Evolutionary conservation across 2,888 invertebrate genomes (phyloP), one percentile per base, ranked within the genome.

Genomic region (Ramazzottius varieornatus): DNA sequence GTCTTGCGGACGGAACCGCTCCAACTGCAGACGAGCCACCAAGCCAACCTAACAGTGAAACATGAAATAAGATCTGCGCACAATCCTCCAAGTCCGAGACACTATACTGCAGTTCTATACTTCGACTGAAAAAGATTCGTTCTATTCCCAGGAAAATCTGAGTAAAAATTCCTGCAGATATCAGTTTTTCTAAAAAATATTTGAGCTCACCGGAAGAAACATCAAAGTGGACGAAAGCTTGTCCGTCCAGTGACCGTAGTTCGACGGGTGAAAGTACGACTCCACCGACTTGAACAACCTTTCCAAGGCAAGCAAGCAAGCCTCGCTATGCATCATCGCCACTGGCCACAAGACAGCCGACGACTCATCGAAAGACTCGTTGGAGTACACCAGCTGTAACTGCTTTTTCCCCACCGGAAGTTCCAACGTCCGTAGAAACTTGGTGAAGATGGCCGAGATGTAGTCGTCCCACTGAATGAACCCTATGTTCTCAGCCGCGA

Each of bases 211-310:
- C 16, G 54, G 54, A 29, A 54, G 13, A 24, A 54, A 54, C 54
- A 54, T 54, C n/a, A 54, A 24, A 24, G 54, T 54, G n/a, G 20
- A 29, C 16, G n/a, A 24, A 24, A 54, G 54, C 29, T 54, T 54
- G 29, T 54, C 70, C 63, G 84, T 82, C 88, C 91, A 92, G 63
- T 82, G 75, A 33, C 91, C 92, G 46, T 80, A 76, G 75, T 93
- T 93, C 0, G 90, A 90, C 65, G 88, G 88, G 77, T 93, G 87
- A 71, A 86, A 83, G 76, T 88, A 92, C 1, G 88, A 86, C 74
- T 88, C 87, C 1, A 90, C 78, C 0, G 86, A 84, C 69, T 83
- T 84, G 72, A 92, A 82, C 72, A 92, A 83, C 71, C 85, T 84
- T 66, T 83, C 82, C 65, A 93, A 78, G 71, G 54, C 54, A 4